Conservation (phyloP, 2,797 vertebrate genomes). For the Vultur gryphus region DNA sequence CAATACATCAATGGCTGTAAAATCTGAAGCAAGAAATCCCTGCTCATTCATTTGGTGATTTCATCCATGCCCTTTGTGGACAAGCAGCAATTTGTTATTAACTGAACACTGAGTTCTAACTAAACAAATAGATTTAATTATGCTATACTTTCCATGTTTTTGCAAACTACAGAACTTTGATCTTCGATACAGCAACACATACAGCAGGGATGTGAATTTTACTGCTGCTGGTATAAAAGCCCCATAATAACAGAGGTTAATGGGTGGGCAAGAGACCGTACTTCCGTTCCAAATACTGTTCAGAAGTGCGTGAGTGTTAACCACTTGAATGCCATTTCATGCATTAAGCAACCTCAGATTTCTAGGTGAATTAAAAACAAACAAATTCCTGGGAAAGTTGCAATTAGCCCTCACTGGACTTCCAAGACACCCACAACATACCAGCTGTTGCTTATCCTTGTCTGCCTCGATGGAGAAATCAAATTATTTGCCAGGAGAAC, state of each 20-base stretch:
- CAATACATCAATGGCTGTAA: background rate
- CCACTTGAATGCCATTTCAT: background rate
- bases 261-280: background rate
- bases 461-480: background rate
- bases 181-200: background rate
- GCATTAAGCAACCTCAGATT: background rate
- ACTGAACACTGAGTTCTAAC: background rate
- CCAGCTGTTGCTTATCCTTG: background rate
- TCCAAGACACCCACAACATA: background rate
- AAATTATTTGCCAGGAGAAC: background rate
- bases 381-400: background rate
- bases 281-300: background rate
- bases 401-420: background rate
- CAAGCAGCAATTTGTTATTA: background rate
- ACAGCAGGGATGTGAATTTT: background rate
- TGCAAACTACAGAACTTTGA: background rate
- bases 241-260: background rate
- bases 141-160: background rate
- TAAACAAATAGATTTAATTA: constrained; percentile 7
- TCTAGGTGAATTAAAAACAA: background rate
- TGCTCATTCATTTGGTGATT: background rate
- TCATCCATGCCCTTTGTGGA: background rate
- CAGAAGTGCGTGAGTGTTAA: background rate
- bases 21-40: background rate
- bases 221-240: constrained; percentile 8